Percentiles rank a stretch among this genome's conserved stretches.
Conservation (phyloP, 2,888 invertebrate species). For the Sturmia bella region DNA sequence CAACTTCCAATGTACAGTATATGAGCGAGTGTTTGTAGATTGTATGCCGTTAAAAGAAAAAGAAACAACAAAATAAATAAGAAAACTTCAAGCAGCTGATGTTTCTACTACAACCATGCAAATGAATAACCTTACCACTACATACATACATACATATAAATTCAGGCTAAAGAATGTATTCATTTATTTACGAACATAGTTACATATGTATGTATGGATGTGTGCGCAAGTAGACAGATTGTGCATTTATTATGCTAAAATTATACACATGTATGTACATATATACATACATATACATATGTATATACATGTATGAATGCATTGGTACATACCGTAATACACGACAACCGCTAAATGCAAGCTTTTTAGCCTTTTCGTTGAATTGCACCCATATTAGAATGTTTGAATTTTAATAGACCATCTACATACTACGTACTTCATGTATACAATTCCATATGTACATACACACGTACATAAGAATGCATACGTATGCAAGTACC, state of each 20-base stretch:
- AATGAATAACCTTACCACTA: not conserved
- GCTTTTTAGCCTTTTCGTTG: too few relatives aligned
- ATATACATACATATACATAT: not conserved
- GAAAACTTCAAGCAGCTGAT: not conserved
- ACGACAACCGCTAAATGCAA: too few relatives aligned
- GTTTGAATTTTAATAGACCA: too few relatives aligned
- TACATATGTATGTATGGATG: not conserved
- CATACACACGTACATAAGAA: too few relatives aligned
- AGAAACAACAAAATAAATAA: too few relatives aligned
- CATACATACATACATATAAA: not conserved
- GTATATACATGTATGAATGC: not conserved
- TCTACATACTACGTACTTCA: too few relatives aligned
- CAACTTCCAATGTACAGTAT: not conserved
- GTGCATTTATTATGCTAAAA: not conserved
- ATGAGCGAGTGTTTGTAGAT: not conserved
- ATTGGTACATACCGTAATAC: too few relatives aligned
- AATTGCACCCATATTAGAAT: too few relatives aligned
- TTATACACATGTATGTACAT: not conserved
- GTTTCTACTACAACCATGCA: not conserved
- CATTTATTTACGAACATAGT: not conserved
- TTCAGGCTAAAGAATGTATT: too few relatives aligned
- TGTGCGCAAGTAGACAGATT: not conserved
- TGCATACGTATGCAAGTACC: too few relatives aligned
- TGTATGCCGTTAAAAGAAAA: not conserved
- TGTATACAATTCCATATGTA: too few relatives aligned